A percentile compares a stretch with the other conserved stretches of the same genome.
phyloP scores from a whole-genome alignment of 2,888 invertebrate species.

The Phortica magna region DNA sequence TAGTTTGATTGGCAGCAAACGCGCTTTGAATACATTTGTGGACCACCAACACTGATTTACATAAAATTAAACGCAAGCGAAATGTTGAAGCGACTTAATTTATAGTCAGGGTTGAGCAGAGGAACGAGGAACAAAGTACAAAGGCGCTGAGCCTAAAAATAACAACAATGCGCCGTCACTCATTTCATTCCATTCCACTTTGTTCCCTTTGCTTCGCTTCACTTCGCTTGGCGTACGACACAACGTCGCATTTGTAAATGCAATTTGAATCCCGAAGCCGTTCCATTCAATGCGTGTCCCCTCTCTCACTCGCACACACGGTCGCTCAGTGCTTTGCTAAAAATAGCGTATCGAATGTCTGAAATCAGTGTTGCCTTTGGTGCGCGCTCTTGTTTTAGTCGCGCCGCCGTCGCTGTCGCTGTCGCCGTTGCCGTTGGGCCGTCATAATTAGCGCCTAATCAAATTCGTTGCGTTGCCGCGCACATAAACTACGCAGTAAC shows the following conservation, averaged over 20 bases:
- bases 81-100: constrained; percentile 7
- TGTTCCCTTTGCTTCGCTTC: too few relatives aligned
- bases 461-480: background rate
- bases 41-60: constrained; percentile 27
- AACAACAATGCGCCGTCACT: background rate
- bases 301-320: too few relatives aligned
- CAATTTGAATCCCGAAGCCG: too few relatives aligned
- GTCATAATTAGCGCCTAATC: constrained; percentile 4
- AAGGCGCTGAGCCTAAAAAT: background rate
- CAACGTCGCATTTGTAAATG: too few relatives aligned
- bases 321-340: too few relatives aligned
- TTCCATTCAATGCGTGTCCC: too few relatives aligned
- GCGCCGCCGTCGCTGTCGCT: background rate
- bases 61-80: constrained; percentile 5
- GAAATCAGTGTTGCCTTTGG: too few relatives aligned
- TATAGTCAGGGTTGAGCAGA: background rate
- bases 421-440: background rate
- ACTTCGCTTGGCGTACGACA: too few relatives aligned
- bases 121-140: background rate
- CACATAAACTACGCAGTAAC: background rate
- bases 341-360: too few relatives aligned
- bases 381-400: background rate
- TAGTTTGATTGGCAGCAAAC: background rate
- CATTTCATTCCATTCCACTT: background rate
- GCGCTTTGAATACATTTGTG: background rate